Percentiles rank a stretch among this genome's conserved stretches.
phyloP scores from a whole-genome alignment of 1,140 invertebrate species.

The Hermetia illucens region DNA sequence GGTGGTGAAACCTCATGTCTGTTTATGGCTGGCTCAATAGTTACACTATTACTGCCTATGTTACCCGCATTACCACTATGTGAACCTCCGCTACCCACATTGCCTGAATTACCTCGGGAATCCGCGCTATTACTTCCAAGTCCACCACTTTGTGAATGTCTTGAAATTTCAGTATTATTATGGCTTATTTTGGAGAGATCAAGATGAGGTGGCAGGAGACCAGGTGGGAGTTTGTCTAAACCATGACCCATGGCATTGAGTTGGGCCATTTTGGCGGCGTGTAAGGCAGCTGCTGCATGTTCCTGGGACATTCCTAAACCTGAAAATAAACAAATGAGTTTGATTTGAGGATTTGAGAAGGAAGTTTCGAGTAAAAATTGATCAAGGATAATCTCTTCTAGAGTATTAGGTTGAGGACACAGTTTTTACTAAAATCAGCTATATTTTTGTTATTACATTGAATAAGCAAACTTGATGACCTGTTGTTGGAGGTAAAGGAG shows the following conservation, averaged over 20 bases:
- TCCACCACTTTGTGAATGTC: slow-evolving; percentile 11
- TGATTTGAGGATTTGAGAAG: too few species aligned
- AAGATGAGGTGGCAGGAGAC: slow-evolving; percentile 22
- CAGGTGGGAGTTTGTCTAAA: slow-evolving; percentile 33
- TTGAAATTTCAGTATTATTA: slow-evolving; percentile 4
- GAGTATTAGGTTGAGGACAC: too few species aligned
- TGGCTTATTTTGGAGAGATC: slow-evolving; percentile 21
- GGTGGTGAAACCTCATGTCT: neutral
- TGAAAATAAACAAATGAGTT: slow-evolving; percentile 7
- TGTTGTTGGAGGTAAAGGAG: too few species aligned
- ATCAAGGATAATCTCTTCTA: too few species aligned
- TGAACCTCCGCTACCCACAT: slow-evolving; percentile 4
- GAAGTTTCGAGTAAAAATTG: too few species aligned
- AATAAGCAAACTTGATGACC: too few species aligned
- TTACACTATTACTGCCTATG: slow-evolving; percentile 4
- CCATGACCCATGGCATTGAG: slow-evolving; percentile 48
- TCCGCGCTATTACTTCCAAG: slow-evolving; percentile 20
- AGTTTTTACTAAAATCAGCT: too few species aligned
- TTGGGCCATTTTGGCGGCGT: slow-evolving; percentile 54
- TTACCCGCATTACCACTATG: neutral
- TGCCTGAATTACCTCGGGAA: slow-evolving; percentile 8
- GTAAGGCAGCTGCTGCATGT: slow-evolving; percentile 40
- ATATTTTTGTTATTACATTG: too few species aligned
- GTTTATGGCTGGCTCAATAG: slow-evolving; percentile 1
- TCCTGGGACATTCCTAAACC: slow-evolving; percentile 37